Evolutionary conservation across 2,113 vertebrate species (phyloP).

Genomic region (Cynopterus brachyotis): DNA sequence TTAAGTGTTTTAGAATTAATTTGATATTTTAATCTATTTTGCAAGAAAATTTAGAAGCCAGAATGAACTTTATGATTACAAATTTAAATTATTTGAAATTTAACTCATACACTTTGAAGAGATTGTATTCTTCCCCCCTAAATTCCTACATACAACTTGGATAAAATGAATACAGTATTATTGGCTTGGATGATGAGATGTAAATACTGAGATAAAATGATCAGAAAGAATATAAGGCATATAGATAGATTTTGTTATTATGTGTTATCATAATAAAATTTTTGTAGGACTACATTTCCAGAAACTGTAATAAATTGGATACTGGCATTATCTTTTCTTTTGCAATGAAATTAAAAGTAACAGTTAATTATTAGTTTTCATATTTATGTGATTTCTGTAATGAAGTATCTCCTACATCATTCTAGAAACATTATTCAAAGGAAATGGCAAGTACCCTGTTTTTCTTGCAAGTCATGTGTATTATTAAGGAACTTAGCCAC

Average conservation of each 20-base stretch:
- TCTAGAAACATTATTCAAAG: slow-evolving; percentile 22
- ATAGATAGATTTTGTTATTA: background rate
- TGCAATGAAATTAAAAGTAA: background rate
- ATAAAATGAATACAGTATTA: background rate
- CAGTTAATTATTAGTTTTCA: slow-evolving; percentile 9
- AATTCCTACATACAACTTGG: background rate
- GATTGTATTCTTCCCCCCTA: background rate
- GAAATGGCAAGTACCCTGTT: background rate
- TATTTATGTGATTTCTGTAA: background rate
- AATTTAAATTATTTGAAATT: background rate
- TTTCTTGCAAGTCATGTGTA: background rate
- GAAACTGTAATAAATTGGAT: background rate
- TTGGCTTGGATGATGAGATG: background rate
- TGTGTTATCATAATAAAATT: background rate
- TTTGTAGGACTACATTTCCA: background rate
- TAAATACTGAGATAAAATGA: background rate
- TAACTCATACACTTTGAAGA: slow-evolving; percentile 3
- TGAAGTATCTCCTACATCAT: background rate
- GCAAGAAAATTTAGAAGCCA: background rate
- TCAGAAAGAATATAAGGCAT: background rate
- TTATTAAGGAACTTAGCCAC: background rate
- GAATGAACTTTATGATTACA: background rate
- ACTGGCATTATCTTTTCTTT: background rate
- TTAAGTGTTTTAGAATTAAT: background rate
- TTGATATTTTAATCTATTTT: background rate